A percentile compares a stretch with the other conserved stretches of the same genome.
These are phyloP conservation scores for Plotosus lineatus DNA, from an alignment of 2,113 vertebrate genomes.

Conservation along the genomic window DNA sequence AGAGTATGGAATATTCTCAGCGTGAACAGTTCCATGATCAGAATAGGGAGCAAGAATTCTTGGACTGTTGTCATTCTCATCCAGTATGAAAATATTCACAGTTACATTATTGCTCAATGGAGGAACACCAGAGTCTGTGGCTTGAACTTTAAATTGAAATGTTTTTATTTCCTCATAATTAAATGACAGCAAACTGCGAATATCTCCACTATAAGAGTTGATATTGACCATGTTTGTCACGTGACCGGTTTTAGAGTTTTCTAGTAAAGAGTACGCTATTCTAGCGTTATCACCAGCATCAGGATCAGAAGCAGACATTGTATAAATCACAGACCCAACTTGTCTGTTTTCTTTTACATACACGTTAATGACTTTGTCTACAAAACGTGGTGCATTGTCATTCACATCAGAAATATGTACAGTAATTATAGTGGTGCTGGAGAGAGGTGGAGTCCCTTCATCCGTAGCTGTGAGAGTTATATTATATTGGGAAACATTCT, in stretches of 20 bases:
- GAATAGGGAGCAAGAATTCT: conserved; percentile 47
- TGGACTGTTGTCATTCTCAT: conserved; percentile 72
- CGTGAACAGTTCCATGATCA: conserved; percentile 39
- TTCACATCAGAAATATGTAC: conserved; percentile 59
- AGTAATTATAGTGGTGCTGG: conserved; percentile 45
- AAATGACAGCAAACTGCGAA: conserved; percentile 48
- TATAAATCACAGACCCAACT: conserved; percentile 62
- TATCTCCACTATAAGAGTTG: conserved; percentile 47
- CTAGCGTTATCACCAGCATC: conserved; percentile 62
- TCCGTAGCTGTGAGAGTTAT: conserved; percentile 40
- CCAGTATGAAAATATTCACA: conserved; percentile 67
- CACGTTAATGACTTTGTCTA: conserved; percentile 59
- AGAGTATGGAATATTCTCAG: conserved; percentile 45
- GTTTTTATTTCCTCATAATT: conserved; percentile 57
- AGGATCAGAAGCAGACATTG: conserved; percentile 61
- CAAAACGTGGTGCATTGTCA: conserved; percentile 55
- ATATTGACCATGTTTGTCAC: conserved; percentile 60
- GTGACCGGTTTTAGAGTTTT: conserved; percentile 45
- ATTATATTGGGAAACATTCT: conserved; percentile 23
- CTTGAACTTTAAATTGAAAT: conserved; percentile 69
- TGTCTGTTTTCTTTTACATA: conserved; percentile 73
- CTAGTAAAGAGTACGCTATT: conserved; percentile 60
- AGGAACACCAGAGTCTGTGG: conserved; percentile 67
- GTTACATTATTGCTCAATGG: conserved; percentile 64
- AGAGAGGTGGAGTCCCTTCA: conserved; percentile 40